phyloP scores from a whole-genome alignment of 2,888 invertebrate genomes.

The Ephialtes manifestator region DNA sequence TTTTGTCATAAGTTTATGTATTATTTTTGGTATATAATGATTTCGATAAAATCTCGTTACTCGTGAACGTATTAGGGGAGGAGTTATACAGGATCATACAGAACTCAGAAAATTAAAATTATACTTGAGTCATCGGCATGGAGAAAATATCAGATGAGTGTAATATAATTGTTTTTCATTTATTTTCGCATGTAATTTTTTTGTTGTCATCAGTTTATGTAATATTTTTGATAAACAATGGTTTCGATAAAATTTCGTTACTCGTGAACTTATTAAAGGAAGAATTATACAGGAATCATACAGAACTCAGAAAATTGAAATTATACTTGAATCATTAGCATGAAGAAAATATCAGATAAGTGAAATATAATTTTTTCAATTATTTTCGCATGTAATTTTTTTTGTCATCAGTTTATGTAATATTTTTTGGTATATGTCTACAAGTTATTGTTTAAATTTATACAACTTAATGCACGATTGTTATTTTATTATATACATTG shows the following conservation, averaged over 20 bases:
- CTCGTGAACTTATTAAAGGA: too few species aligned
- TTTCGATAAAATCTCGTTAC: too few species aligned
- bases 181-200: not conserved
- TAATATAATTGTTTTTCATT: not conserved
- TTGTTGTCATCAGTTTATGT: too few species aligned
- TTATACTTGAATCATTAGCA: not conserved
- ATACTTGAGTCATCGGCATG: not conserved
- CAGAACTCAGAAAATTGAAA: conserved; percentile 36
- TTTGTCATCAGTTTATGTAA: not conserved
- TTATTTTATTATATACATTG: too few species aligned
- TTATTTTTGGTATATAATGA: too few species aligned
- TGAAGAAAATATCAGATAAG: not conserved
- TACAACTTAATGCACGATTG: too few species aligned
- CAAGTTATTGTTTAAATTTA: not conserved
- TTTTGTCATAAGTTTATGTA: too few species aligned
- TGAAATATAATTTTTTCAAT: not conserved
- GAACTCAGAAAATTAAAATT: conserved; percentile 21
- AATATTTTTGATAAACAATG: too few species aligned
- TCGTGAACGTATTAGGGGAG: too few species aligned
- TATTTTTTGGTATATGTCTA: not conserved
- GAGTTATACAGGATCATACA: conserved; percentile 58
- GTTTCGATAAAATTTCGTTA: too few species aligned
- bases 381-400: not conserved
- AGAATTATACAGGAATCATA: conserved; percentile 55
- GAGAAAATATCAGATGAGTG: not conserved